Evolutionary conservation across 2,797 vertebrate species (phyloP), one percentile per base, ranked within the genome.

Genomic region (Mergus octosetaceus): DNA sequence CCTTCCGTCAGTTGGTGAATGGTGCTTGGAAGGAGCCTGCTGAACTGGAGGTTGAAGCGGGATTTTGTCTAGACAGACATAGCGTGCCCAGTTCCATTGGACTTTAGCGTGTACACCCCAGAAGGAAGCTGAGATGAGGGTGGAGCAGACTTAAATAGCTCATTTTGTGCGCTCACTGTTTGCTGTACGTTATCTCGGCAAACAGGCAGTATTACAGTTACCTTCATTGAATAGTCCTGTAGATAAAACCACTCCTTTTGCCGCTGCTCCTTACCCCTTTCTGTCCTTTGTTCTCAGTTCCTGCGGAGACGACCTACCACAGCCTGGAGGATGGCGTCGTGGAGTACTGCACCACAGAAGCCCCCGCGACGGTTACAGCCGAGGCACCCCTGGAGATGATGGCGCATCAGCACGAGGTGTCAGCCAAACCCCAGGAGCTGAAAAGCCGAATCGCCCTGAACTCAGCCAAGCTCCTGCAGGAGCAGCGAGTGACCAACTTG

Each of bases 381-480:
- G 99, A 99, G 94, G 90, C 99, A 1, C 98, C 99, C 0, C 96
- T 99, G 94, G 99, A 99, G 96, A 98, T 99, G 97, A 97, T 99
- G 78, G 95, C 98, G 0, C 99, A 98, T 25, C 98, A 98, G 0
- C 90, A 98, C 0, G 98, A 99, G 36, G 94, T 98, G 17, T 98
- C 98, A 0, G 97, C 98, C 24, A 99, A 99, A 92, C 99, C 99
- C 0, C 99, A 99, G 96, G 99, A 99, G 43, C 98, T 99, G 79
- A 99, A 99, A 96, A 99, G 98, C 97, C 98, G 99, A 47, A 99
- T 99, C 2, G 99, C 99, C 57, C 98, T 99, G 51, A 99, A 99
- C 98, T 99, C 99, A 0, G 99, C 99, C 93, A 99, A 99, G 90
- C 98, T 99, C 34, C 98, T 99, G 89, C 99, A 99, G 98, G 99